phyloP scores from a whole-genome alignment of 2,113 vertebrate genomes.

The Falco punctatus region DNA sequence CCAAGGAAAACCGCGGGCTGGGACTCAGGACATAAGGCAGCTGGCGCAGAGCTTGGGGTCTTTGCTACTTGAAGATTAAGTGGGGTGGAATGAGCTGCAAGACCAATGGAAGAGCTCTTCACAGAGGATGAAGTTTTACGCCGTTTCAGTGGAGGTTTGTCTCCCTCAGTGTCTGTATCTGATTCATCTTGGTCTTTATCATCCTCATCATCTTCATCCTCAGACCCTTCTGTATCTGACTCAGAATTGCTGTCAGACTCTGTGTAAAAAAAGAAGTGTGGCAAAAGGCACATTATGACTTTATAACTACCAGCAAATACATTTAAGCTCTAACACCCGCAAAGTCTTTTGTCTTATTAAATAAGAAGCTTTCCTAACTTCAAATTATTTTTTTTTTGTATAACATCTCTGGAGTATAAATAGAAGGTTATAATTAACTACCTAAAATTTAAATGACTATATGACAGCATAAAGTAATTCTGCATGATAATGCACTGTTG shows the following conservation, averaged over 20 bases:
- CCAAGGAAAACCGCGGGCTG: slow-evolving; percentile 77
- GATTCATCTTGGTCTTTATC: slow-evolving; percentile 85
- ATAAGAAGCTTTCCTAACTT: background rate
- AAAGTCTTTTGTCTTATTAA: background rate
- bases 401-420: background rate
- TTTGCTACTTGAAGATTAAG: slow-evolving; percentile 85
- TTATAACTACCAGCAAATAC: background rate
- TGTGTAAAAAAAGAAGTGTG: slow-evolving; percentile 67
- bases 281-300: slow-evolving; percentile 62
- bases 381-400: background rate
- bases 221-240: slow-evolving; percentile 88
- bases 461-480: background rate
- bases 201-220: slow-evolving; percentile 87
- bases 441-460: background rate
- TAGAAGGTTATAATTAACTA: background rate
- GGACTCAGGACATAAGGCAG: slow-evolving; percentile 79
- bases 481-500: background rate
- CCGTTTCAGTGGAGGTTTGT: slow-evolving; percentile 78
- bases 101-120: slow-evolving; percentile 79
- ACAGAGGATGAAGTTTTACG: slow-evolving; percentile 81
- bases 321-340: background rate
- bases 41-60: slow-evolving; percentile 73
- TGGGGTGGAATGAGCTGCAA: slow-evolving; percentile 85
- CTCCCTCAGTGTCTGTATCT: slow-evolving; percentile 85
- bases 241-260: slow-evolving; percentile 93